Conservation (phyloP, 2,888 invertebrate species). For the Spodoptera exigua region DNA sequence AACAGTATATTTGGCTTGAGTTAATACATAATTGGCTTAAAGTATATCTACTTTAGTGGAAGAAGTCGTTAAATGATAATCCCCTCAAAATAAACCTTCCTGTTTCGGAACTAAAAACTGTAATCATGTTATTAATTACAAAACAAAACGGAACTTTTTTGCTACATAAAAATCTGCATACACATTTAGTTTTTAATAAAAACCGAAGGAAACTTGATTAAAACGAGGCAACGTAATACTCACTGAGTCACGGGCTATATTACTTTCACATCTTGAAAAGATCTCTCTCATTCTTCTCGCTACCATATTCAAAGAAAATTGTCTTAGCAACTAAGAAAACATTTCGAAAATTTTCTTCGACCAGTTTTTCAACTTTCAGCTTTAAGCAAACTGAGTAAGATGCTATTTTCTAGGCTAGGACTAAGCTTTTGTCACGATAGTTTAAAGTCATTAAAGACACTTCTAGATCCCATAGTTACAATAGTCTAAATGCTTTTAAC, state of each 20-base stretch:
- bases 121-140: too few relatives aligned
- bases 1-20: too few relatives aligned
- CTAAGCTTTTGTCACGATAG: slow-evolving; percentile 2
- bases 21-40: too few relatives aligned
- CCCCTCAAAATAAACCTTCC: too few relatives aligned
- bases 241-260: slow-evolving; percentile 3
- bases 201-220: background rate
- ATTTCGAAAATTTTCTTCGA: slow-evolving; percentile 27
- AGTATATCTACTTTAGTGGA: too few relatives aligned
- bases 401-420: slow-evolving; percentile 3
- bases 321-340: slow-evolving; percentile 26
- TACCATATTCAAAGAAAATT: slow-evolving; percentile 22
- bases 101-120: too few relatives aligned
- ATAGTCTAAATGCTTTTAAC: slow-evolving; percentile 37
- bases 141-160: background rate
- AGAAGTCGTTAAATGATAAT: too few relatives aligned
- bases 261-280: slow-evolving; percentile 27
- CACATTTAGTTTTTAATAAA: background rate
- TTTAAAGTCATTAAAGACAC: slow-evolving; percentile 48
- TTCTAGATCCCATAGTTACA: slow-evolving; percentile 42
- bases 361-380: slow-evolving; percentile 5
- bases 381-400: slow-evolving; percentile 3
- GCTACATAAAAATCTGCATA: background rate
- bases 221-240: background rate
- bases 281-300: slow-evolving; percentile 17